phyloP scores from a whole-genome alignment of 2,797 vertebrate genomes.

The Tragopan temminckii region DNA sequence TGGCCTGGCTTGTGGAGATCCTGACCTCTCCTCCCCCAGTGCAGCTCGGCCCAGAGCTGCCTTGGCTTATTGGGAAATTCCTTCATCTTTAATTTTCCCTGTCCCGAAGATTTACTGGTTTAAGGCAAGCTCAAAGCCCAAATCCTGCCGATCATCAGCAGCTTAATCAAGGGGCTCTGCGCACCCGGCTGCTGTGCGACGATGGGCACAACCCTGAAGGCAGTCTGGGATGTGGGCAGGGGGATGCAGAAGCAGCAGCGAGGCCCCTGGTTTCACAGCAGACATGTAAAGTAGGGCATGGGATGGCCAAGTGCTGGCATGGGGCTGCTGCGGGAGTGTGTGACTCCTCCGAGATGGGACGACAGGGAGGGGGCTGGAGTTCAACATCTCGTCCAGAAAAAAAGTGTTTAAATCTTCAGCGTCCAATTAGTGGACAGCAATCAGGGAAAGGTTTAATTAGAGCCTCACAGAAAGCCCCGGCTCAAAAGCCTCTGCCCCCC shows the following conservation, averaged over 20 bases:
- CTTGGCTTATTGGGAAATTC: slow-evolving; percentile 45
- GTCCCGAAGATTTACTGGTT: slow-evolving; percentile 56
- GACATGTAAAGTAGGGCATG: not conserved
- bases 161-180: slow-evolving; percentile 62
- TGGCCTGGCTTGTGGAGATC: not conserved
- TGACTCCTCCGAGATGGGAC: not conserved
- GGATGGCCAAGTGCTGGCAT: rapidly evolving
- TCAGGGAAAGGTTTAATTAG: slow-evolving; percentile 71
- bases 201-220: not conserved
- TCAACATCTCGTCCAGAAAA: slow-evolving; percentile 1
- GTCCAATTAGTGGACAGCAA: slow-evolving; percentile 64
- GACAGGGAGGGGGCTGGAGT: not conserved
- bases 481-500: slow-evolving; percentile 51
- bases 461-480: slow-evolving; percentile 53
- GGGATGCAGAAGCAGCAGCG: not conserved
- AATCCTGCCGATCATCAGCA: slow-evolving; percentile 16
- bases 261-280: not conserved
- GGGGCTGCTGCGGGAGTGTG: not conserved
- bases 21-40: slow-evolving; percentile 40
- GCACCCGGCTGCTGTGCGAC: not conserved
- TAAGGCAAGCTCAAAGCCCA: slow-evolving; percentile 61
- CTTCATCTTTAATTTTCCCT: slow-evolving; percentile 69
- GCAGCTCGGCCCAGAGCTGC: slow-evolving; percentile 20
- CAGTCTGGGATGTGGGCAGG: not conserved
- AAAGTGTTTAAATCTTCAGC: slow-evolving; percentile 1